These are phyloP conservation scores for Cephalopachus bancanus DNA, from an alignment of 2,797 vertebrate species.

Conservation along the genomic window DNA sequence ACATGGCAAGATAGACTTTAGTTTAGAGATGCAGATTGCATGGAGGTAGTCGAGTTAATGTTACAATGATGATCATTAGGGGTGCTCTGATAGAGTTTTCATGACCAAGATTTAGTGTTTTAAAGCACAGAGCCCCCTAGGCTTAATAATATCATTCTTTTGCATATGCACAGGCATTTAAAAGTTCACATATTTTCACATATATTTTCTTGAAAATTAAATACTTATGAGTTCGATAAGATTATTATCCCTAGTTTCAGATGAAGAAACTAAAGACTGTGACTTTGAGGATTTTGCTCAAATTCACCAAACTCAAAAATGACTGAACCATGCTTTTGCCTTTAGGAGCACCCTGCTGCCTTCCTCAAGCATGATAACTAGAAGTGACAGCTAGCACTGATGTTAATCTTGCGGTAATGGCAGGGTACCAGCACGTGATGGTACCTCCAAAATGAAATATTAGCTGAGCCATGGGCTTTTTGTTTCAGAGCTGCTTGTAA, in stretches of 20 bases:
- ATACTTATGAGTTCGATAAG: background rate
- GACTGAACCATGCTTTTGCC: background rate
- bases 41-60: background rate
- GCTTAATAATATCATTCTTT: background rate
- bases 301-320: background rate
- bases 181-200: background rate
- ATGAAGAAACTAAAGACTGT: background rate
- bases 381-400: background rate
- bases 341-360: background rate
- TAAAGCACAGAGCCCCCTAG: background rate
- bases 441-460: constrained; percentile 35
- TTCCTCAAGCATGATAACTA: background rate
- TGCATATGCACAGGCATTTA: background rate
- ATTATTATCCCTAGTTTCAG: background rate
- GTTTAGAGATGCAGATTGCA: background rate
- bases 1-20: background rate
- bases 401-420: background rate
- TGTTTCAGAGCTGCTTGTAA: background rate
- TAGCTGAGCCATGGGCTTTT: background rate
- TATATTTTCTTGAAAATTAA: background rate
- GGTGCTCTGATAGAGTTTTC: background rate
- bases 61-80: background rate
- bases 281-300: background rate
- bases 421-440: background rate
- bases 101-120: background rate